phyloP scores from a whole-genome alignment of 2,888 invertebrate species.

The Pseudococcus viburni region DNA sequence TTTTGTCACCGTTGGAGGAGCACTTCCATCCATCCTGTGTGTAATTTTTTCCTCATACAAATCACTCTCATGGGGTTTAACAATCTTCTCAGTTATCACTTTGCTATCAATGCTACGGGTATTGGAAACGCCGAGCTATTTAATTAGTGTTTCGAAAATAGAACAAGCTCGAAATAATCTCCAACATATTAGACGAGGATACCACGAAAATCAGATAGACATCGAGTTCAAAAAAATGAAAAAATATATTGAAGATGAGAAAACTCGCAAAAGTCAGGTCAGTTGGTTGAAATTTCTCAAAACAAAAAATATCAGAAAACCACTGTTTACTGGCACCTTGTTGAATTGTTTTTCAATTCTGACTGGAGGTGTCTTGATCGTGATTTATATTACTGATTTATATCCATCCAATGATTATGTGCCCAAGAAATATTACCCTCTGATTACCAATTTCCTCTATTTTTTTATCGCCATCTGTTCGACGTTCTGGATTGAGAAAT shows the following conservation, averaged over 20 bases:
- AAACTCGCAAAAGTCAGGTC: neutral
- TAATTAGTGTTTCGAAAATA: neutral
- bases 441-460: neutral
- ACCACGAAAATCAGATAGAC: neutral
- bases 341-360: constrained; percentile 28
- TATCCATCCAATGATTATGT: neutral
- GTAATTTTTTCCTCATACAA: constrained; percentile 7
- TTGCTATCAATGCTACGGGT: neutral
- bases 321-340: neutral
- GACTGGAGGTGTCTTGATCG: neutral
- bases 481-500: constrained; percentile 8
- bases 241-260: constrained; percentile 38
- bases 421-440: constrained; percentile 23
- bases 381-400: neutral
- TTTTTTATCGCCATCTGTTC: neutral
- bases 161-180: neutral
- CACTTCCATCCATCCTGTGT: neutral
- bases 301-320: neutral
- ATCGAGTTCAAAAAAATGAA: constrained; percentile 13
- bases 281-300: constrained; percentile 12
- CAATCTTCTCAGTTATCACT: neutral
- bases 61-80: neutral
- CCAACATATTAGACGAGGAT: neutral
- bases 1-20: neutral
- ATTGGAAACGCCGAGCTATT: neutral